Evolutionary conservation across 2,113 vertebrate genomes (phyloP), one percentile per base, ranked within the genome.

Genomic region (Cavia aperea): DNA sequence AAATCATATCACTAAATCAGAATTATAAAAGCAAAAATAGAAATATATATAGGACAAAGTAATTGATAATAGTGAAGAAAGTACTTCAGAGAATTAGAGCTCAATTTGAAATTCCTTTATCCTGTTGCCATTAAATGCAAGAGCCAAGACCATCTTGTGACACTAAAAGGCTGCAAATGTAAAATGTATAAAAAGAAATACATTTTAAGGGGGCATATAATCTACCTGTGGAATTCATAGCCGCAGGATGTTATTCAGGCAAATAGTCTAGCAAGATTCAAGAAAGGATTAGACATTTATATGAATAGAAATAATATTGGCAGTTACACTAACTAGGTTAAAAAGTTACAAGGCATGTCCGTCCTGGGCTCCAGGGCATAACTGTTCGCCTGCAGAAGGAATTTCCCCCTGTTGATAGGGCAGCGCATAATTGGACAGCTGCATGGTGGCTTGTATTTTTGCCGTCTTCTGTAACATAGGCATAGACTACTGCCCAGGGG

Each of bases 331-430:
- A 93, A 94, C 93, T 91, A 93, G 93, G 95, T 96, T 97, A 94
- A 97, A 96, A 94, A 96, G 94, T 96, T 96, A 97, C 95, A 96
- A 96, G 93, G 93, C 95, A 87, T 72, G 96, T 95, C 93, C 46
- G 54, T 95, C 93, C 93, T 39, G 90, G 68, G 92, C 95, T 94
- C 82, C 88, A 2, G 94, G 96, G 95, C 93, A 94, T 94, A 96
- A 84, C 96, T 95, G 95, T 85, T 95, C 86, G 87, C 79, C 93
- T 93, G 93, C 88, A 94, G 94, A 93, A 95, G 91, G 95, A 94
- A 97, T 95, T 93, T 92, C 79, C 91, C 86, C 84, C 84, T 43
- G 68, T 68, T 54, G 46, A 78, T 54, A 36, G 43, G 92, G 43
- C 72, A 13, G 51, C 65, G 84, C 60, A 78, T 92, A 96, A 95